Base-by-base conservation (phyloP, 2,888 invertebrate genomes). In the Dryobotodes eremita region DNA sequence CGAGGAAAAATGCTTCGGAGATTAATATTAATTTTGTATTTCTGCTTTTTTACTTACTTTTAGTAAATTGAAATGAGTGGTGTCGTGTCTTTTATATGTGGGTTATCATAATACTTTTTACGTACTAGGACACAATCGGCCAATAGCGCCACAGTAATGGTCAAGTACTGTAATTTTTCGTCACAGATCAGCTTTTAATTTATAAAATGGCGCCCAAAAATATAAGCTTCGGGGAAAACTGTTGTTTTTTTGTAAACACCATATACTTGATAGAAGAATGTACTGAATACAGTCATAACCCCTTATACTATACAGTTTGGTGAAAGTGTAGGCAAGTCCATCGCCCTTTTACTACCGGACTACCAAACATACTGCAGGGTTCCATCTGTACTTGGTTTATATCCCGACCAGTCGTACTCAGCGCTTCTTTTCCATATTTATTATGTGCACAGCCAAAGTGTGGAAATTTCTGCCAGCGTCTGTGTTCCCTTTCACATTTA, bases 1-100 rank as follows among this genome's bases (percentile, higher is more conserved):
- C 31, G 53, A 13, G n/a, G 20, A 71, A 83, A 71, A 81, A 64
- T 62, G 11, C 68, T 71, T 31, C 20, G 5, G 13, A 42, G 59
- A 31, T 23, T 42, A 71, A 20, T 46, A 80, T 72, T 65, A 57
- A 71, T 80, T 70, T 70, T 72, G 55, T 74, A 11, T 36, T 26
- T 53, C 13, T 10, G 26, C 4, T 26, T 73, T 46, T 72, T 83
- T 72, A 57, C 15, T 75, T 80, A 13, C 46, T 69, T 71, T 31
- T 7, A 13, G 75, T 74, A 8, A 1, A 68, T 46, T 53, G 23
- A 62, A 66, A 68, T 31, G 20, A 71, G 53, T 53, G 31, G 57
- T 42, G 5, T 62, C 13, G 36, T 68, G 31, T 26, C 4, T 68
- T 59, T 75, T 71, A 59, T 8, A 26, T 46, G 11, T 31, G 6